These are phyloP conservation scores for Gavia stellata DNA, from an alignment of 2,113 vertebrate genomes.

Conservation along the genomic window DNA sequence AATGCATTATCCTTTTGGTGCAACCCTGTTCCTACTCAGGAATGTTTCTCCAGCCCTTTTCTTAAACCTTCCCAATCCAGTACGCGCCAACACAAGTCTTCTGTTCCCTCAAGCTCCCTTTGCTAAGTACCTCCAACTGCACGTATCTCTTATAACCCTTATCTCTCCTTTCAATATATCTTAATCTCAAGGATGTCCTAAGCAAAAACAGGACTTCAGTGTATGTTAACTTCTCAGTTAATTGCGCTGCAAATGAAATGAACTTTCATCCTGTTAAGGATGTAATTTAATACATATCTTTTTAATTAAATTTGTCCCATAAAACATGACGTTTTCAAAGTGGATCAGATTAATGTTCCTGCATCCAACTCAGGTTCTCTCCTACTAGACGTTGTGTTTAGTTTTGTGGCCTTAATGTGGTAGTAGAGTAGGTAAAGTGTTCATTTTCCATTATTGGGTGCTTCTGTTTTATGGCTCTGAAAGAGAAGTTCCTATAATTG, in stretches of 20 bases:
- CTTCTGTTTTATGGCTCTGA: neutral
- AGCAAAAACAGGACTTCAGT: neutral
- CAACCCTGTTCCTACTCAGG: neutral
- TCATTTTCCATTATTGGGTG: neutral
- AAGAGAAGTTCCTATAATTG: neutral
- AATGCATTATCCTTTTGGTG: neutral
- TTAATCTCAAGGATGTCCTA: neutral
- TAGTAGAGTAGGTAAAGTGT: rapidly evolving
- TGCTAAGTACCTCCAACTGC: neutral
- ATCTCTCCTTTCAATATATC: neutral
- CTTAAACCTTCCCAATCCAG: neutral
- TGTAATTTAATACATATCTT: neutral
- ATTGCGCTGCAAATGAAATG: neutral
- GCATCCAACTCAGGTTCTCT: neutral
- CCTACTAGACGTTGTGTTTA: neutral
- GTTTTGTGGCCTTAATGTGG: neutral
- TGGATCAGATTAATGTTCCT: neutral
- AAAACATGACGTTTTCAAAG: neutral
- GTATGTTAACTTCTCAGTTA: neutral
- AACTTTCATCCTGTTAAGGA: neutral
- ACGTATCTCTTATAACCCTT: neutral
- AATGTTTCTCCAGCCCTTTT: neutral
- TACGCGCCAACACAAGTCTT: neutral
- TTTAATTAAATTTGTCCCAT: neutral
- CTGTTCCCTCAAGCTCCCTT: neutral